A percentile compares a stretch with the other conserved stretches of the same genome.
phyloP scores from a whole-genome alignment of 2,888 invertebrate species.

The Coleophora deauratella region DNA sequence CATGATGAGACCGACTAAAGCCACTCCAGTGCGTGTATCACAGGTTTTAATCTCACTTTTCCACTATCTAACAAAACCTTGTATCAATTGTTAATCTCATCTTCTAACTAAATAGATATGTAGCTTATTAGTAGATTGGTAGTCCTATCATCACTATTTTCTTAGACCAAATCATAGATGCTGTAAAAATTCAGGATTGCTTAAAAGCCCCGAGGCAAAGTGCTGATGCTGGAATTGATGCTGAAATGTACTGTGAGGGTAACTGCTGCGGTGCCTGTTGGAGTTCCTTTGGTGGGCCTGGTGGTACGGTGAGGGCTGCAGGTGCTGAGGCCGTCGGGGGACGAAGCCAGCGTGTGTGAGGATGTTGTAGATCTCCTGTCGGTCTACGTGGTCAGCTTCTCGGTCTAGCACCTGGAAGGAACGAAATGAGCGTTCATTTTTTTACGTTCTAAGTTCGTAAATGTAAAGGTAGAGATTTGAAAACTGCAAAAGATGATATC shows the following conservation, averaged over 20 bases:
- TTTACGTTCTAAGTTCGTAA: too few species aligned
- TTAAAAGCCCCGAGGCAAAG: slow-evolving; percentile 23
- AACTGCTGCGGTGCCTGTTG: slow-evolving; percentile 2
- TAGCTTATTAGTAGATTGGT: too few species aligned
- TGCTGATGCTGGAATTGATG: slow-evolving; percentile 18
- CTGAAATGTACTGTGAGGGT: slow-evolving; percentile 3
- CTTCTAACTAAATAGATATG: too few species aligned
- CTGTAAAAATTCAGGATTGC: slow-evolving; percentile 45
- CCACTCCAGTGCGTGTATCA: too few species aligned
- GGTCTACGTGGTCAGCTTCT: slow-evolving; percentile 75
- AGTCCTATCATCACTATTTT: too few species aligned
- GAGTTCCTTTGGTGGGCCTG: slow-evolving; percentile 12
- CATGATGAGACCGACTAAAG: too few species aligned
- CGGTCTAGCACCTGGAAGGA: slow-evolving; percentile 69
- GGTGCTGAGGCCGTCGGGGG: slow-evolving; percentile 31
- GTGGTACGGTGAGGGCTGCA: slow-evolving; percentile 17
- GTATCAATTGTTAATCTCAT: too few species aligned
- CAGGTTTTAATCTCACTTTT: too few species aligned
- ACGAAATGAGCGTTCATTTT: neutral
- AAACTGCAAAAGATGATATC: too few species aligned
- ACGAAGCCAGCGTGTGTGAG: slow-evolving; percentile 78
- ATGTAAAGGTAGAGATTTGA: too few species aligned
- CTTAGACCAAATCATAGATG: slow-evolving; percentile 18
- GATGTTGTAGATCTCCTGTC: slow-evolving; percentile 76
- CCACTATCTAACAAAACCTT: too few species aligned